Conservation (phyloP, 2,797 vertebrate species). For the Serranus cabrilla region DNA sequence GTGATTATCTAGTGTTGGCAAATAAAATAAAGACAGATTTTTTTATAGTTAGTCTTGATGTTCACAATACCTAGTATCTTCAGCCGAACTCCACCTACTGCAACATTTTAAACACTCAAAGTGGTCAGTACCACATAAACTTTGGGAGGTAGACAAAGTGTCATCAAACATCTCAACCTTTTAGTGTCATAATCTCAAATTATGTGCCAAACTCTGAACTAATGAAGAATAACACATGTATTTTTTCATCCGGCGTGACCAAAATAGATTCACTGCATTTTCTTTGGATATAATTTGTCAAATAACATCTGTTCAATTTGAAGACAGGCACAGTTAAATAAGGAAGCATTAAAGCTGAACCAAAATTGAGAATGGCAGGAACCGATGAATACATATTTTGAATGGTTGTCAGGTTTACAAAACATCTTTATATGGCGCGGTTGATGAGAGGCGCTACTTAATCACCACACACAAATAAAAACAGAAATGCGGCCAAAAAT, state of each 20-base stretch:
- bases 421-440: conserved; percentile 36
- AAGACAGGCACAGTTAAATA: conserved; percentile 33
- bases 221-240: not conserved
- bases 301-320: conserved; percentile 4
- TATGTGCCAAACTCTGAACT: not conserved
- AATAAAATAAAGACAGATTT: no score
- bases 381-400: conserved; percentile 40
- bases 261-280: not conserved
- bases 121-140: no score
- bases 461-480: conserved; percentile 35
- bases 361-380: conserved; percentile 7
- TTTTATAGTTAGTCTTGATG: no score
- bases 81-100: no score
- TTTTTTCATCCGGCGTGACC: not conserved
- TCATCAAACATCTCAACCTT: not conserved
- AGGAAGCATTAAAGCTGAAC: conserved; percentile 22
- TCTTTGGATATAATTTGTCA: conserved; percentile 12
- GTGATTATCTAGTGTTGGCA: no score
- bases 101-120: no score
- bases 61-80: no score
- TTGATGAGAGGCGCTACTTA: conserved; percentile 20
- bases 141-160: no score
- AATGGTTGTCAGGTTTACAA: conserved; percentile 48
- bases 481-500: conserved; percentile 37
- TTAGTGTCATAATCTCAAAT: conserved; percentile 6